Evolutionary conservation across 2,797 vertebrate genomes (phyloP).

Genomic region (Thaleichthys pacificus): DNA sequence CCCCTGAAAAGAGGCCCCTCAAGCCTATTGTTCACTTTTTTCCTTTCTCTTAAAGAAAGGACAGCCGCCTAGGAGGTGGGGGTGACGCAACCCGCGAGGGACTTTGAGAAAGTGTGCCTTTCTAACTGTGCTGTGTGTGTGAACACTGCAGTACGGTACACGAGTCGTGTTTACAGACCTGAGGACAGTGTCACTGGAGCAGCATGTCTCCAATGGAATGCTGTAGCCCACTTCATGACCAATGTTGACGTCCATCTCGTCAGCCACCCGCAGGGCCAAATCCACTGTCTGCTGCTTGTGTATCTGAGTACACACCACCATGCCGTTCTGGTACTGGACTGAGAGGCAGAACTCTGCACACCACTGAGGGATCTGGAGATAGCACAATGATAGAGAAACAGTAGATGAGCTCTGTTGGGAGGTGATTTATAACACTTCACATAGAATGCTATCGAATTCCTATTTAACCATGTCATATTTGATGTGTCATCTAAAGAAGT

Average conservation of each 20-base stretch:
- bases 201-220: slow-evolving; percentile 84
- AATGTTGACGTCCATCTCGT: slow-evolving; percentile 88
- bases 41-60: slow-evolving; percentile 21
- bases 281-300: slow-evolving; percentile 75
- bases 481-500: too few relatives aligned
- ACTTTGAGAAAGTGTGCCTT: too few relatives aligned
- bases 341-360: slow-evolving; percentile 86
- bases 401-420: too few relatives aligned
- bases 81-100: slow-evolving; percentile 40
- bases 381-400: neutral
- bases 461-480: too few relatives aligned
- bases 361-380: slow-evolving; percentile 85
- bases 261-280: slow-evolving; percentile 81
- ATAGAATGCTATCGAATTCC: too few relatives aligned
- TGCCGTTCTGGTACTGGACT: slow-evolving; percentile 72
- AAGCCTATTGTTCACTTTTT: slow-evolving; percentile 66
- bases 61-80: slow-evolving; percentile 48
- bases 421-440: too few relatives aligned
- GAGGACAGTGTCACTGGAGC: slow-evolving; percentile 79
- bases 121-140: slow-evolving; percentile 15
- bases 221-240: slow-evolving; percentile 88
- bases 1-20: slow-evolving; percentile 59
- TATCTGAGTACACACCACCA: slow-evolving; percentile 81
- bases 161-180: slow-evolving; percentile 65
- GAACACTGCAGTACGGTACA: slow-evolving; percentile 1